phyloP scores from a whole-genome alignment of 2,113 vertebrate genomes.

The Paedocypris sp. region DNA sequence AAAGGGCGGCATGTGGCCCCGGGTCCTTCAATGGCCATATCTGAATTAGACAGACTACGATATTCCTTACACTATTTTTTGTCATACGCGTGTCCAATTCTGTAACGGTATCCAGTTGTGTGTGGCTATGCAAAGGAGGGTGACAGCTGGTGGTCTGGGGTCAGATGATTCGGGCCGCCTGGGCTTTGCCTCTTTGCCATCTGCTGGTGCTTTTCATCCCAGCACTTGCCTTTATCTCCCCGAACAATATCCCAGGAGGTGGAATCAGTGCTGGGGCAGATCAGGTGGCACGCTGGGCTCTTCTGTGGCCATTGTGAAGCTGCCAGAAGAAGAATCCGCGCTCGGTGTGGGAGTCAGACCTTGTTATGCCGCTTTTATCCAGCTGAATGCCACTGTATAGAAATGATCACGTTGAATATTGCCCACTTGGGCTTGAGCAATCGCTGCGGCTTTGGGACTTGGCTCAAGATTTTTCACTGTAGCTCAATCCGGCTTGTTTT shows the following conservation, averaged over 20 bases:
- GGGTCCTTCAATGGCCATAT: too few species aligned
- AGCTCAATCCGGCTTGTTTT: too few species aligned
- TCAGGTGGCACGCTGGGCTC: slow-evolving; percentile 17
- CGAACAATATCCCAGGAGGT: slow-evolving; percentile 54
- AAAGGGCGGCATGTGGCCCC: too few species aligned
- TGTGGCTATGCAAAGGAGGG: slow-evolving; percentile 10
- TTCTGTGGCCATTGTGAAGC: slow-evolving; percentile 13
- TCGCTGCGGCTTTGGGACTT: too few species aligned
- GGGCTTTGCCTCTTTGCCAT: slow-evolving; percentile 51
- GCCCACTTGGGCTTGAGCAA: not conserved
- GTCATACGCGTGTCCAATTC: too few species aligned
- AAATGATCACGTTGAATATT: not conserved
- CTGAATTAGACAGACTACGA: too few species aligned
- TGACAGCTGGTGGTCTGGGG: slow-evolving; percentile 50
- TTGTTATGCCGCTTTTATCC: not conserved
- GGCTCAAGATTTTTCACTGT: too few species aligned
- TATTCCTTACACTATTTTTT: too few species aligned
- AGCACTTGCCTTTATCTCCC: slow-evolving; percentile 44
- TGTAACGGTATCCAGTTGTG: not conserved
- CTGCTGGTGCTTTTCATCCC: slow-evolving; percentile 51
- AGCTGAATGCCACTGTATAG: not conserved
- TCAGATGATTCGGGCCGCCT: slow-evolving; percentile 47
- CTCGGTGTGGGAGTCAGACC: not conserved
- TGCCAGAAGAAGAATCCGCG: slow-evolving; percentile 1
- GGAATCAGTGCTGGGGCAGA: slow-evolving; percentile 49